Evolutionary conservation across 2,113 vertebrate genomes (phyloP).

Genomic region (Microtus ochrogaster): DNA sequence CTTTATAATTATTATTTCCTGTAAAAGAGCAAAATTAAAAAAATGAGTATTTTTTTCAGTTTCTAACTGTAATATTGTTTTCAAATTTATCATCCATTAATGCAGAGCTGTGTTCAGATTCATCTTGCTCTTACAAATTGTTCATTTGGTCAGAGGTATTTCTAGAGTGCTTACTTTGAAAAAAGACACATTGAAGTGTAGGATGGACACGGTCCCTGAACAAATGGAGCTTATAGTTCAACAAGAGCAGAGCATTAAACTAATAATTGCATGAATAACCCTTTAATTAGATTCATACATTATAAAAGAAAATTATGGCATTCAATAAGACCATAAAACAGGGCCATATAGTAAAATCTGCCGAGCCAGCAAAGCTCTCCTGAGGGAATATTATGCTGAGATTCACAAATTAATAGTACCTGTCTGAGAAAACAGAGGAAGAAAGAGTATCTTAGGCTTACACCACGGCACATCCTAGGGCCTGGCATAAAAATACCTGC

Average conservation of each 20-base stretch:
- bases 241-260: constrained; percentile 42
- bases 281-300: constrained; percentile 68
- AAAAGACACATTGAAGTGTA: constrained; percentile 43
- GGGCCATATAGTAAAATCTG: constrained; percentile 63
- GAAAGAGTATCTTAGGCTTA: background rate
- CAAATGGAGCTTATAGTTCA: constrained; percentile 54
- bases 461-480: background rate
- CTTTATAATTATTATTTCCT: constrained; percentile 20
- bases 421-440: constrained; percentile 8
- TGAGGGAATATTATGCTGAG: background rate
- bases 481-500: background rate
- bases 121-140: constrained; percentile 19
- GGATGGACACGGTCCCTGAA: constrained; percentile 1
- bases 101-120: constrained; percentile 44
- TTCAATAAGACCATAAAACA: constrained; percentile 66
- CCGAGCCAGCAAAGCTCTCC: constrained; percentile 45
- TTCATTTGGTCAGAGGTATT: constrained; percentile 41
- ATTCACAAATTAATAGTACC: constrained; percentile 47
- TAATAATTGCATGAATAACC: constrained; percentile 66
- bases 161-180: constrained; percentile 14
- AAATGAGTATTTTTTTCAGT: background rate
- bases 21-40: constrained; percentile 14
- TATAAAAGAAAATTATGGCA: constrained; percentile 69
- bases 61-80: background rate
- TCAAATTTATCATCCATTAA: constrained; percentile 5